phyloP scores from a whole-genome alignment of 2,888 invertebrate genomes.

The Plebejus melissa region DNA sequence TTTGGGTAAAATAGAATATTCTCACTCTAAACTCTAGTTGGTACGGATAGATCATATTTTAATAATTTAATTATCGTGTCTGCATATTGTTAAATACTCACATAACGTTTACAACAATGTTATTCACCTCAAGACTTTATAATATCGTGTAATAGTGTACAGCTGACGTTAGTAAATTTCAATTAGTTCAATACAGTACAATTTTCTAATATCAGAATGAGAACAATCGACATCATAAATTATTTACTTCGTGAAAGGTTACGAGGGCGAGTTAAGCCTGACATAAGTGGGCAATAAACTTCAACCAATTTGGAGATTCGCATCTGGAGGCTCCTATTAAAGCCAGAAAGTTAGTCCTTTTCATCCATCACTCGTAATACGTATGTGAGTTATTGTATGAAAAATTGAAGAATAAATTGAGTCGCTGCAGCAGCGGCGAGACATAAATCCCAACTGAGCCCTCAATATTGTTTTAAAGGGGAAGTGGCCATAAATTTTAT shows the following conservation, averaged over 20 bases:
- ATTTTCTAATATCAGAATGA: constrained; percentile 46
- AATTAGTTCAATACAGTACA: not conserved
- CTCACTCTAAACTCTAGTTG: no score
- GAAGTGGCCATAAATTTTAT: constrained; percentile 80
- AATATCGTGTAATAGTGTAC: not conserved
- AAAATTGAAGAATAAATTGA: constrained; percentile 80
- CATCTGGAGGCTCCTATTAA: constrained; percentile 79
- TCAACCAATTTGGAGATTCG: constrained; percentile 79
- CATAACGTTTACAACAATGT: not conserved
- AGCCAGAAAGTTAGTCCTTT: constrained; percentile 80
- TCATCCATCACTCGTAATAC: constrained; percentile 80
- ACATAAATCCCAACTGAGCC: constrained; percentile 80
- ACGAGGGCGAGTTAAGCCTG: constrained; percentile 77
- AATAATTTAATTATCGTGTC: not conserved
- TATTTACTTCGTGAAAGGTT: constrained; percentile 75
- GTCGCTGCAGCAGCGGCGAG: constrained; percentile 79
- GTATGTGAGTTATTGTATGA: constrained; percentile 80
- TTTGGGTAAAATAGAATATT: no score
- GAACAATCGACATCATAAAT: constrained; percentile 75
- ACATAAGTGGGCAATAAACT: constrained; percentile 80
- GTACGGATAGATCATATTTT: no score
- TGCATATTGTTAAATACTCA: not conserved
- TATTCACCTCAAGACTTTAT: not conserved
- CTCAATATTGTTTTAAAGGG: constrained; percentile 81
- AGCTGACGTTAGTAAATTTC: not conserved